phyloP scores from a whole-genome alignment of 2,113 vertebrate genomes.

The Panthera tigris region DNA sequence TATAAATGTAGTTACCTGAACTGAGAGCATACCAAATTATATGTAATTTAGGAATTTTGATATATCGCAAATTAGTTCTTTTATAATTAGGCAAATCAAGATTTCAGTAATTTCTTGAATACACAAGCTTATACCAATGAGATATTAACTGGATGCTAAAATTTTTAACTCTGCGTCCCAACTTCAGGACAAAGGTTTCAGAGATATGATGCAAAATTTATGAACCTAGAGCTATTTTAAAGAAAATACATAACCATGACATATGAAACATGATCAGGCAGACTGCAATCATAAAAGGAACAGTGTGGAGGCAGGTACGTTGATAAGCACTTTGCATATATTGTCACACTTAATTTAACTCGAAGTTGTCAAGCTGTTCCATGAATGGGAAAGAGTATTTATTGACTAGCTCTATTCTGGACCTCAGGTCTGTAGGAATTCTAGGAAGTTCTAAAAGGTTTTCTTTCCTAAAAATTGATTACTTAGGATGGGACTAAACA shows the following conservation, averaged over 20 bases:
- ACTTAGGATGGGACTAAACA: background rate
- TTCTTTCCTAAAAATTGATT: background rate
- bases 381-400: background rate
- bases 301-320: background rate
- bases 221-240: background rate
- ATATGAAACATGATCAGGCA: background rate
- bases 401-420: background rate
- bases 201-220: background rate
- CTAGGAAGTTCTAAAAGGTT: background rate
- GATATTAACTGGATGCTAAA: background rate
- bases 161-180: slow-evolving; percentile 23
- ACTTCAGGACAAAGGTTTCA: background rate
- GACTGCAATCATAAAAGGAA: background rate
- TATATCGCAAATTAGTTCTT: slow-evolving; percentile 10
- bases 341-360: background rate
- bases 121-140: background rate
- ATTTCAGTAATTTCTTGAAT: background rate
- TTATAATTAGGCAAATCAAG: slow-evolving; percentile 12
- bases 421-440: background rate
- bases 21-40: background rate
- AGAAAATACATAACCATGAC: background rate
- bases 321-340: background rate
- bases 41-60: background rate
- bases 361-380: background rate
- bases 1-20: slow-evolving; percentile 22